A percentile compares a stretch with the other conserved stretches of the same genome.
Conservation (phyloP, 1,140 invertebrate genomes). For the Heterodera schachtii region DNA sequence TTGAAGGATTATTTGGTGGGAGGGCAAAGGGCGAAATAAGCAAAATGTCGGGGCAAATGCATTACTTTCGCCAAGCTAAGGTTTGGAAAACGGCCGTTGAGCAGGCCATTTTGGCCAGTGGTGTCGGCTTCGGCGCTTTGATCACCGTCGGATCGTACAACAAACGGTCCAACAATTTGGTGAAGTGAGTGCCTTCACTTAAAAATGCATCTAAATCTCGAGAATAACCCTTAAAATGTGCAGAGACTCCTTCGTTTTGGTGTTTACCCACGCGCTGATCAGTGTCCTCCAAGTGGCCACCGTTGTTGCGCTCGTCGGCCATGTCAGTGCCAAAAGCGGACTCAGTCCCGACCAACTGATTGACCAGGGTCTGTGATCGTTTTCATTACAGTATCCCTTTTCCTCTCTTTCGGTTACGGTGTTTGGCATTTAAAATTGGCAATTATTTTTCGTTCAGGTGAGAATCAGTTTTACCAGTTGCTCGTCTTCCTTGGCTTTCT, state of each 20-base stretch:
- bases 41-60: background rate
- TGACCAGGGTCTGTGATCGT: conserved; percentile 41
- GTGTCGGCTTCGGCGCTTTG: conserved; percentile 65
- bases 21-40: too few relatives aligned
- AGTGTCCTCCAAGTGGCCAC: conserved; percentile 53
- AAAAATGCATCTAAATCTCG: background rate
- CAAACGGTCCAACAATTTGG: conserved; percentile 63
- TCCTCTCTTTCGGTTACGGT: background rate
- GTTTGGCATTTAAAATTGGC: conserved; percentile 17
- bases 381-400: background rate
- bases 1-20: conserved; percentile 56
- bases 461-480: conserved; percentile 60
- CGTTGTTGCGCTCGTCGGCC: conserved; percentile 57
- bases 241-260: conserved; percentile 59
- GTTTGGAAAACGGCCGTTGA: conserved; percentile 63
- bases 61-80: background rate
- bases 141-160: conserved; percentile 65
- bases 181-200: conserved; percentile 41
- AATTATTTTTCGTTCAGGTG: conserved; percentile 27
- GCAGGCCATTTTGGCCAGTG: conserved; percentile 62
- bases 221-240: background rate
- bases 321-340: conserved; percentile 49
- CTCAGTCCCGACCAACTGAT: conserved; percentile 52
- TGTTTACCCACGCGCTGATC: conserved; percentile 54
- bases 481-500: conserved; percentile 58